A percentile compares a stretch with the other conserved stretches of the same genome.
phyloP scores from a whole-genome alignment of 2,113 vertebrate species.

The Buteo buteo region DNA sequence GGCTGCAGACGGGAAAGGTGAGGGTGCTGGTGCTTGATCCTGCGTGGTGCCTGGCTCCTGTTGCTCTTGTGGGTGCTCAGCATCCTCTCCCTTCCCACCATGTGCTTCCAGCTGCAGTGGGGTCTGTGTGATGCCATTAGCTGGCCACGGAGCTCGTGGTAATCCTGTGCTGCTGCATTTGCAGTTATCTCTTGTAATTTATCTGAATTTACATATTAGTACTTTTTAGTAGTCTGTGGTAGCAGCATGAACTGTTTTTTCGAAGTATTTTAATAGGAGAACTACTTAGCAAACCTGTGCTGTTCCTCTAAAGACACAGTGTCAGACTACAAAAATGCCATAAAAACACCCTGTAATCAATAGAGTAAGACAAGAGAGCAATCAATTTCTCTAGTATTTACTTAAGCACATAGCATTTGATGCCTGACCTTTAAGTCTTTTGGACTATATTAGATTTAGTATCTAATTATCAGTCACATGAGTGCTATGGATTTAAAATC shows the following conservation, averaged over 20 bases:
- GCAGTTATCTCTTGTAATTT: background rate
- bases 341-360: slow-evolving; percentile 25
- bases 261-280: background rate
- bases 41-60: rapidly evolving
- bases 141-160: rapidly evolving
- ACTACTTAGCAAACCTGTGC: background rate
- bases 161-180: background rate
- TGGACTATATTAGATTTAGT: background rate
- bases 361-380: background rate
- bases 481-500: slow-evolving; percentile 32
- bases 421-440: slow-evolving; percentile 37
- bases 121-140: rapidly evolving
- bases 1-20: background rate
- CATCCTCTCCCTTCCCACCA: background rate
- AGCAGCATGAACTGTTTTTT: background rate
- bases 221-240: background rate
- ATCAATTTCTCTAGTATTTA: slow-evolving; percentile 6
- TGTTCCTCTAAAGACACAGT: background rate
- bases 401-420: slow-evolving; percentile 23
- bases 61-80: background rate
- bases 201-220: no score
- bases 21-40: no score
- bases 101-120: rapidly evolving
- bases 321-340: background rate
- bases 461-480: slow-evolving; percentile 45